Base-by-base conservation (phyloP, 2,113 vertebrate species). In the Aphyosemion australe region DNA sequence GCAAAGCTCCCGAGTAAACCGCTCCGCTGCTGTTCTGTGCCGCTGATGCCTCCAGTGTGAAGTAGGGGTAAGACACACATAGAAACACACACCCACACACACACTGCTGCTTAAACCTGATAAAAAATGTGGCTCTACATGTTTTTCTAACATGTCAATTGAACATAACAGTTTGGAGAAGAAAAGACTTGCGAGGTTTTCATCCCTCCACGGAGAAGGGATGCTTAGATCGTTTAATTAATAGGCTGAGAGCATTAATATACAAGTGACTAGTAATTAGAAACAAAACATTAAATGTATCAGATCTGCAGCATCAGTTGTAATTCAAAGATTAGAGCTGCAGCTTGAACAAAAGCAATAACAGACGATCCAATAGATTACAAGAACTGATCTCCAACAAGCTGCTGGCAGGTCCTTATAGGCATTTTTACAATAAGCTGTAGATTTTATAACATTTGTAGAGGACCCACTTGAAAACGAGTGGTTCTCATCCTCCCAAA, bases 91-190 rank as follows among this genome's bases (percentile, higher is more conserved):
- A 49, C 13, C 52, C 42, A 58, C 14, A 53, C 34, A 51, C 13
- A 15, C 31, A 42, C 46, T n/a, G n/a, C n/a, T n/a, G n/a, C n/a
- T n/a, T n/a, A n/a, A n/a, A n/a, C n/a, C n/a, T n/a, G n/a, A n/a
- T n/a, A n/a, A n/a, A n/a, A n/a, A n/a, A n/a, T n/a, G n/a, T n/a
- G n/a, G n/a, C n/a, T n/a, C n/a, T n/a, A n/a, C n/a, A n/a, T n/a
- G n/a, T n/a, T 61, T 80, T 69, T 19, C 49, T 65, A 71, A 59
- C 39, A 47, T 68, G 60, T 52, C 54, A 67, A 32, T 61, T 2
- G 10, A 79, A 79, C 64, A 79, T 58, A 81, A 59, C 57, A 58
- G 26, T 14, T 79, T 47, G 31, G 34, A 61, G 37, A 71, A 15
- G 14, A 11, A 43, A 63, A 7, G 55, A 51, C 53, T 58, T 51